A percentile compares a stretch with the other conserved stretches of the same genome.
phyloP scores from a whole-genome alignment of 2,797 vertebrate species.

The Micrastur ruficollis region DNA sequence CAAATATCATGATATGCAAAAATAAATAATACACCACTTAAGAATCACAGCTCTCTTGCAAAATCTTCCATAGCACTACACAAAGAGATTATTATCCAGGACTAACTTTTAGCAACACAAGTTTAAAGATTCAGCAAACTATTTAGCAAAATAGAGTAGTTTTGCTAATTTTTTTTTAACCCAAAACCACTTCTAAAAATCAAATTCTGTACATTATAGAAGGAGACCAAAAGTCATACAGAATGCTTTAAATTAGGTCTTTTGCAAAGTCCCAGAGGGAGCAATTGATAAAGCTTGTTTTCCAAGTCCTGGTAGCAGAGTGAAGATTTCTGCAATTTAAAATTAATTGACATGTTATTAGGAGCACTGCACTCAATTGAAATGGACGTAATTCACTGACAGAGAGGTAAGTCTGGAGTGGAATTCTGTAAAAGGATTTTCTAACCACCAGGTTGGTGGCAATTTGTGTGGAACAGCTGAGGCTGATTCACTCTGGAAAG shows the following conservation, averaged over 20 bases:
- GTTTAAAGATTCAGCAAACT: background rate
- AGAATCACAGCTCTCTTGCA: background rate
- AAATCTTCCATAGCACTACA: background rate
- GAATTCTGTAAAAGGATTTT: background rate
- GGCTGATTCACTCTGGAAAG: background rate
- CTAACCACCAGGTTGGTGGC: background rate
- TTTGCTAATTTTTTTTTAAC: background rate
- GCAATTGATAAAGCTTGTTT: background rate
- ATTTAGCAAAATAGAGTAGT: background rate
- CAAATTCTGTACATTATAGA: background rate
- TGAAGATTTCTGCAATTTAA: background rate
- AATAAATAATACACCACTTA: background rate
- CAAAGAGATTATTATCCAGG: background rate
- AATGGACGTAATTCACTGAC: background rate
- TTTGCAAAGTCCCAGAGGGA: background rate
- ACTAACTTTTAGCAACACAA: background rate
- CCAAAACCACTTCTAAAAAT: background rate
- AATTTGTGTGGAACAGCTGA: background rate
- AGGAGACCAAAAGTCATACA: background rate
- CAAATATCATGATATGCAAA: background rate
- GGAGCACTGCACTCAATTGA: background rate
- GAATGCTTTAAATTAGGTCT: background rate
- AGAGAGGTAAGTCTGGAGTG: background rate
- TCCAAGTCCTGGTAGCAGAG: background rate
- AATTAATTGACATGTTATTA: slow-evolving; percentile 5